Evolutionary conservation across 92 coral and sea anemone genomes (phyloP).

Genomic region (Blastomussa wellsi): DNA sequence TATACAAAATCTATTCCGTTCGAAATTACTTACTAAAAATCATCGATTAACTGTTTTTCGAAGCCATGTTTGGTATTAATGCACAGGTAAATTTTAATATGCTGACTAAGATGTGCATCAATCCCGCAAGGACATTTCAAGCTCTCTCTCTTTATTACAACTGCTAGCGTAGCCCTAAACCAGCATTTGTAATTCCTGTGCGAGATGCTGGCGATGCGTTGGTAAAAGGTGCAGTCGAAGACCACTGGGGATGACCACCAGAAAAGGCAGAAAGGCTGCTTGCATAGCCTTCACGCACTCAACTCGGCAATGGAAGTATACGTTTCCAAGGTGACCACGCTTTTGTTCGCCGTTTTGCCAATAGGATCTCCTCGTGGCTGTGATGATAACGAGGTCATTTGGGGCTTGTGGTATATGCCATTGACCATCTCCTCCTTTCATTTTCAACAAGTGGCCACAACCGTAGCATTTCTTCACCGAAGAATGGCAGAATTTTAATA

Average conservation of each 20-base stretch:
- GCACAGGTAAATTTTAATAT: no score
- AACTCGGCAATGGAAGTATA: no score
- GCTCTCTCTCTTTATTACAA: no score
- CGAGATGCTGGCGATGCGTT: conserved; percentile 10
- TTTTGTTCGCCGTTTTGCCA: conserved; percentile 15
- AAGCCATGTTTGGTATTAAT: no score
- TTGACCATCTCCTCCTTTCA: not conserved
- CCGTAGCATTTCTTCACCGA: conserved; percentile 25
- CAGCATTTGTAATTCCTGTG: conserved; percentile 11
- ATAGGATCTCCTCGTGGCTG: conserved; percentile 11
- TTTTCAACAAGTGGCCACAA: conserved; percentile 20
- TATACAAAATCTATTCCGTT: no score
- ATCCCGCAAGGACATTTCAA: no score
- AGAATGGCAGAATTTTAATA: not conserved
- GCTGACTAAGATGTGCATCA: no score
- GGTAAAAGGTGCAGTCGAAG: not conserved
- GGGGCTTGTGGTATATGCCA: conserved; percentile 10
- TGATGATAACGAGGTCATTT: conserved; percentile 11
- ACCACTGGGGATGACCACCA: conserved; percentile 6
- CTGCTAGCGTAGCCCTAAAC: not conserved
- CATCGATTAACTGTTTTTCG: no score
- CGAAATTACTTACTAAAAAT: no score
- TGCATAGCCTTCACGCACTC: conserved; percentile 1
- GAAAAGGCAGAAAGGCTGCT: conserved; percentile 8
- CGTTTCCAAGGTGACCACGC: no score